Evolutionary conservation across 2,113 vertebrate genomes (phyloP).

Genomic region (Lota lota): DNA sequence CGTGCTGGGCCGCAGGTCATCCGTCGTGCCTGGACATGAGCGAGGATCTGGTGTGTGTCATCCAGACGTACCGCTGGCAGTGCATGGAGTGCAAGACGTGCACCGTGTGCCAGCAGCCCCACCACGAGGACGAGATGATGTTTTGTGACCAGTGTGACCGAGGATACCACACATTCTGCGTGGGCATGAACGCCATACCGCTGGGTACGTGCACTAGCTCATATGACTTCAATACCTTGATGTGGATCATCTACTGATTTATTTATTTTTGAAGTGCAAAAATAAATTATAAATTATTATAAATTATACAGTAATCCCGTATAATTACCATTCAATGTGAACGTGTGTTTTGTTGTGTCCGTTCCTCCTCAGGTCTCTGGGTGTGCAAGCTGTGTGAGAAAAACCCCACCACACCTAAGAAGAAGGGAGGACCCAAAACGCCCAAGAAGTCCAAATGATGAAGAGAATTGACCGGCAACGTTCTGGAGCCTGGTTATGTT

Average conservation of each 20-base stretch:
- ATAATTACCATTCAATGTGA: neutral
- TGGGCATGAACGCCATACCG: conserved; percentile 91
- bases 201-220: conserved; percentile 76
- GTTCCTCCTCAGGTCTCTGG: conserved; percentile 85
- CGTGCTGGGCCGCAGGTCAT: conserved; percentile 79
- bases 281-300: no score
- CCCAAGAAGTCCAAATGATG: conserved; percentile 81
- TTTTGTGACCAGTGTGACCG: conserved; percentile 98
- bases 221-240: no score
- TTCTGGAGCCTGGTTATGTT: no score
- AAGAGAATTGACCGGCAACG: conserved; percentile 42
- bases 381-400: conserved; percentile 94
- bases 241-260: no score
- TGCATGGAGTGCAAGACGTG: conserved; percentile 99
- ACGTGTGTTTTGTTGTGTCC: conserved; percentile 5
- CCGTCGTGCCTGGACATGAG: conserved; percentile 98
- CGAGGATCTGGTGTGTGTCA: conserved; percentile 83
- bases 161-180: conserved; percentile 97
- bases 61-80: conserved; percentile 97
- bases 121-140: conserved; percentile 99
- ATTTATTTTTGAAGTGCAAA: no score
- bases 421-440: conserved; percentile 87
- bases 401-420: conserved; percentile 82
- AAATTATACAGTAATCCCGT: neutral
- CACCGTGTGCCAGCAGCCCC: conserved; percentile 92